These are phyloP conservation scores for Egretta garzetta DNA, from an alignment of 2,113 vertebrate genomes.

Conservation along the genomic window DNA sequence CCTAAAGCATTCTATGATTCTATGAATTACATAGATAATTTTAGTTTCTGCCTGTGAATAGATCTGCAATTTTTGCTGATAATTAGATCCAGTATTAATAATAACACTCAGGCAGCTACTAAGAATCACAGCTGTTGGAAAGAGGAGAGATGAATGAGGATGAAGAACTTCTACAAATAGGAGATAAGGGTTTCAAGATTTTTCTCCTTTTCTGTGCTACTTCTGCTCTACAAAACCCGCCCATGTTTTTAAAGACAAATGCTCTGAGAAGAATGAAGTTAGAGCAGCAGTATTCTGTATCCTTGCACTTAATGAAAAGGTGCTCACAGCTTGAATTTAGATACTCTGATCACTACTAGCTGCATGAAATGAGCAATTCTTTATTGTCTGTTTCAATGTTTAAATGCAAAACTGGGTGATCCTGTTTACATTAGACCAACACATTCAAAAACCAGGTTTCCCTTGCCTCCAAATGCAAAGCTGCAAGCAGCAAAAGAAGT, in stretches of 20 bases:
- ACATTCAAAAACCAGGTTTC: neutral
- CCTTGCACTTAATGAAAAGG: neutral
- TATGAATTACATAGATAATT: neutral
- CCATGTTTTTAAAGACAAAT: neutral
- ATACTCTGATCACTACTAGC: neutral
- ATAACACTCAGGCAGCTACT: neutral
- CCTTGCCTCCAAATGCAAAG: neutral
- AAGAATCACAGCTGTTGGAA: neutral
- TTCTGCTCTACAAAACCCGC: neutral
- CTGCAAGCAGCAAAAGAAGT: neutral
- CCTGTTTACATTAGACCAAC: neutral
- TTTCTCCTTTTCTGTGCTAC: neutral
- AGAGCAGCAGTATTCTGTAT: neutral
- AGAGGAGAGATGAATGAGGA: neutral
- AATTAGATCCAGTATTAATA: neutral
- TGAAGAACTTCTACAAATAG: neutral
- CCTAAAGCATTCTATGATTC: too few relatives aligned
- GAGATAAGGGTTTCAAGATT: neutral
- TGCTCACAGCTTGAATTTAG: neutral
- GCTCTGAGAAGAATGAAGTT: neutral
- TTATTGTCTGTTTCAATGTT: neutral
- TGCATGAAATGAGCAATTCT: neutral
- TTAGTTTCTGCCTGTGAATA: neutral
- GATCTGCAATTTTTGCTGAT: neutral
- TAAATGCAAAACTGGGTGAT: neutral